Percentiles rank a stretch among this genome's conserved stretches.
These are phyloP conservation scores for Drosophila diplacantha DNA, from an alignment of 2,888 invertebrate genomes.

Conservation along the genomic window DNA sequence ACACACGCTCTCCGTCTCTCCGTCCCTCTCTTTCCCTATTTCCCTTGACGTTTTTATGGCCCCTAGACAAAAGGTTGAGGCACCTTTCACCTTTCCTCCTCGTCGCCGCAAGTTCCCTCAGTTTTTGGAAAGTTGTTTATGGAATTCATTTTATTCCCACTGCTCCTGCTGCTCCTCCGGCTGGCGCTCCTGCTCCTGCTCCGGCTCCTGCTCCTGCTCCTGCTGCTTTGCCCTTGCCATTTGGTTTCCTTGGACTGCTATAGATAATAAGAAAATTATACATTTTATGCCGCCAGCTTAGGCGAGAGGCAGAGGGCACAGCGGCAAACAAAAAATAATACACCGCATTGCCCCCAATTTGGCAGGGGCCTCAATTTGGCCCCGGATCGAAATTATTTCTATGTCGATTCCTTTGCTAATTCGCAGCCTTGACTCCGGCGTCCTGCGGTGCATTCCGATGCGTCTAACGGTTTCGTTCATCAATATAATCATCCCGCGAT, in stretches of 20 bases:
- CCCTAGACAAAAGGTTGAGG: constrained; percentile 39
- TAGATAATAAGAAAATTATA: constrained; percentile 73
- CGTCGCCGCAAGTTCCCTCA: constrained; percentile 25
- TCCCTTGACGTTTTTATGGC: constrained; percentile 55
- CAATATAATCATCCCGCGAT: constrained; percentile 35
- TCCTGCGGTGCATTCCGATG: constrained; percentile 61
- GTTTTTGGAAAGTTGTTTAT: constrained; percentile 68
- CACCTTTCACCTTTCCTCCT: constrained; percentile 34
- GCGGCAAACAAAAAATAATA: constrained; percentile 39
- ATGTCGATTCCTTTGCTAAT: constrained; percentile 52
- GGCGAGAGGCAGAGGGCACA: constrained; percentile 20
- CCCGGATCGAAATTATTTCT: constrained; percentile 62
- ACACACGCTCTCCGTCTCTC: constrained; percentile 7
- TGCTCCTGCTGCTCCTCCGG: constrained; percentile 11
- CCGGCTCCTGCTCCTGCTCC: constrained; percentile 10
- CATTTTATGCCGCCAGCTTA: constrained; percentile 59
- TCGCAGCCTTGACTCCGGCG: constrained; percentile 50
- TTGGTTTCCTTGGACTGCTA: constrained; percentile 44
- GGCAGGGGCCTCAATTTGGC: constrained; percentile 65
- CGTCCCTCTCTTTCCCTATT: constrained; percentile 24
- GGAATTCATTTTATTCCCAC: constrained; percentile 68
- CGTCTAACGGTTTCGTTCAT: constrained; percentile 65
- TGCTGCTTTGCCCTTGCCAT: constrained; percentile 31
- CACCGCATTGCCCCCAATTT: constrained; percentile 72
- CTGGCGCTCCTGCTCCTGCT: constrained; percentile 3